Evolutionary conservation across 1,140 invertebrate species (phyloP), one percentile per base, ranked within the genome.

Genomic region (Hormaphis cornu): DNA sequence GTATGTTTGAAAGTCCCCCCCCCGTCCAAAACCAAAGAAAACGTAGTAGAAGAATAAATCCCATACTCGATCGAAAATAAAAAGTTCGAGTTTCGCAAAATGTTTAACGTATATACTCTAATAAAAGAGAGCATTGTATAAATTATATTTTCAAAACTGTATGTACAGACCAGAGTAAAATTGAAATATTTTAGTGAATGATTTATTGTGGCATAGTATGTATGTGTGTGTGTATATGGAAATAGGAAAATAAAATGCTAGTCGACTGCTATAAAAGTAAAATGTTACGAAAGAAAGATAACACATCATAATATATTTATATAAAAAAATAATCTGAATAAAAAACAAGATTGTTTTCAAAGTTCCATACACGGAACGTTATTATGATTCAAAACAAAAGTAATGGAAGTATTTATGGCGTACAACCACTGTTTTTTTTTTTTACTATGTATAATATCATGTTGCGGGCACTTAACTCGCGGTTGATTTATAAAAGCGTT

Each of bases 111-210:
- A n/a, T n/a, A n/a, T n/a, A n/a, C n/a, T n/a, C 20, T 40, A 40
- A 40, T 58, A 58, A 40, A 56, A 58, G 53, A 58, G 24, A 7
- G 14, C 33, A 18, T 22, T 40, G 35, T 58, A n/a, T n/a, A 58
- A 58, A 58, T 58, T 37, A 58, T 58, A 58, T 58, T 58, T 58
- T 58, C 1, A 22, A 40, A 58, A 58, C 54, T 58, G n/a, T n/a
- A n/a, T n/a, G n/a, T n/a, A 58, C 33, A 58, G 26, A 58, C 54
- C 8, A 12, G 20, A 56, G 30, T n/a, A n/a, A 40, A 58, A 58
- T 40, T 58, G 37, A 58, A 58, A 58, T 58, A 20, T 58, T 35
- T 58, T 3, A 1, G 54, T 14, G n/a, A 8, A 58, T 58, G 54
- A 58, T 58, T 58, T 58, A 20, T 58, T 24, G 30, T 12, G 1